Conservation (phyloP, 92 coral and sea anemone genomes). For the Palythoa grandis region DNA sequence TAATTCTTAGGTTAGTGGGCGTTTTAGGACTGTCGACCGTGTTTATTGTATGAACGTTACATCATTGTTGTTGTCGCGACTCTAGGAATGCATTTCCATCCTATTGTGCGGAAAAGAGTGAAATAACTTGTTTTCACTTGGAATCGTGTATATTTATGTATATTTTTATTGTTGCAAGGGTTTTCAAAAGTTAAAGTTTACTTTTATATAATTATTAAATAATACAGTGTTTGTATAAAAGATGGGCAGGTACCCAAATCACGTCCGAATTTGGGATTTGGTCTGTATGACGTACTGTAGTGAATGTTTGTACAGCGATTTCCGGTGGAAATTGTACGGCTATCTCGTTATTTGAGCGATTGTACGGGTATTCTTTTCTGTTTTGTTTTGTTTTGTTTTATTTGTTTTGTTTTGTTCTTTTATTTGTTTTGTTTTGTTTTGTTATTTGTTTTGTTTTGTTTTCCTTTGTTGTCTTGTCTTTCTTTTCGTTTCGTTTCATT, state of each 20-base stretch:
- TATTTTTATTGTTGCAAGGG: background rate
- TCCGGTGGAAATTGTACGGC: no score
- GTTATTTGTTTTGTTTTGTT: no score
- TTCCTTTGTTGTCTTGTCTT: no score
- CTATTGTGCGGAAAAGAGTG: background rate
- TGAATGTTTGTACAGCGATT: background rate
- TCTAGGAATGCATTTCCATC: background rate
- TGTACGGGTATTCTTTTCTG: no score
- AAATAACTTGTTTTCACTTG: no score
- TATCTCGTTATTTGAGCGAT: no score
- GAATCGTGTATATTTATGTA: background rate
- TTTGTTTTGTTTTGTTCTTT: no score
- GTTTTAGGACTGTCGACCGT: background rate
- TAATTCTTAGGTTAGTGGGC: background rate
- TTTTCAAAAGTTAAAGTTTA: background rate
- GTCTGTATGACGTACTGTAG: background rate
- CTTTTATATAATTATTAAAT: background rate
- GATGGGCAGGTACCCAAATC: background rate
- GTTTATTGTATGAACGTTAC: background rate
- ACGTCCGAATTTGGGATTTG: background rate
- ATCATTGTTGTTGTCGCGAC: background rate
- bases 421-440: no score
- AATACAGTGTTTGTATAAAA: no score
- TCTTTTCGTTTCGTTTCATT: no score
- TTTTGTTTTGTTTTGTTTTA: no score